phyloP scores from a whole-genome alignment of 1,140 invertebrate species.

The Schlechtendalia chinensis region DNA sequence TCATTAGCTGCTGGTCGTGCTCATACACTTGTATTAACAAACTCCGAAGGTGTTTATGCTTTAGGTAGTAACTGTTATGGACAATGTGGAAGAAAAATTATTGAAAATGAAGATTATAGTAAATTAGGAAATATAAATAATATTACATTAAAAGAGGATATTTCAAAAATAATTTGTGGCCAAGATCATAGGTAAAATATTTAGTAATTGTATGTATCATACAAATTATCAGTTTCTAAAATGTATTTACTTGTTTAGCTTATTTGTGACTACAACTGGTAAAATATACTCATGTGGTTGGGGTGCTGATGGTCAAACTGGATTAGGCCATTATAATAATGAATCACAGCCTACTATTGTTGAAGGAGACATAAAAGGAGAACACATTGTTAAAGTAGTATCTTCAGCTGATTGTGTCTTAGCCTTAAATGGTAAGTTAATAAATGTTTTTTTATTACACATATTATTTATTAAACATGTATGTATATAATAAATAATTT shows the following conservation, averaged over 20 bases:
- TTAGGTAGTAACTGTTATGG: constrained; percentile 92
- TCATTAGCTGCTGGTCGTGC: constrained; percentile 80
- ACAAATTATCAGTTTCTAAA: not conserved
- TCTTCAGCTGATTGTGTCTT: constrained; percentile 83
- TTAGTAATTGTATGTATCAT: not conserved
- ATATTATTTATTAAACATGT: too few species aligned
- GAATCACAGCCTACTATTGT: constrained; percentile 62
- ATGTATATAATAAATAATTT: not conserved
- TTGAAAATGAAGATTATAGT: constrained; percentile 74
- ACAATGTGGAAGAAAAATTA: constrained; percentile 84
- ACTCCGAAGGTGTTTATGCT: constrained; percentile 75
- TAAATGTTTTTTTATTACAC: too few species aligned
- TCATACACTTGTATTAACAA: constrained; percentile 78
- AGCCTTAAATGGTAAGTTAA: constrained; percentile 74
- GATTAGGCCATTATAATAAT: constrained; percentile 69
- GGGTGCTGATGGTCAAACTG: constrained; percentile 93
- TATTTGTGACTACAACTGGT: constrained; percentile 78
- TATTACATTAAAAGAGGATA: constrained; percentile 66
- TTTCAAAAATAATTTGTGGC: constrained; percentile 75
- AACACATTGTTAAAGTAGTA: constrained; percentile 79
- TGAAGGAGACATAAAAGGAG: constrained; percentile 77
- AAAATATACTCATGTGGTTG: constrained; percentile 87
- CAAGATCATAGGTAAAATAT: constrained; percentile 76
- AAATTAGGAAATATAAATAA: constrained; percentile 66
- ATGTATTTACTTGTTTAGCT: constrained; percentile 60